Evolutionary conservation across 2,888 invertebrate genomes (phyloP).

Genomic region (Chalcosyrphus nemorum): DNA sequence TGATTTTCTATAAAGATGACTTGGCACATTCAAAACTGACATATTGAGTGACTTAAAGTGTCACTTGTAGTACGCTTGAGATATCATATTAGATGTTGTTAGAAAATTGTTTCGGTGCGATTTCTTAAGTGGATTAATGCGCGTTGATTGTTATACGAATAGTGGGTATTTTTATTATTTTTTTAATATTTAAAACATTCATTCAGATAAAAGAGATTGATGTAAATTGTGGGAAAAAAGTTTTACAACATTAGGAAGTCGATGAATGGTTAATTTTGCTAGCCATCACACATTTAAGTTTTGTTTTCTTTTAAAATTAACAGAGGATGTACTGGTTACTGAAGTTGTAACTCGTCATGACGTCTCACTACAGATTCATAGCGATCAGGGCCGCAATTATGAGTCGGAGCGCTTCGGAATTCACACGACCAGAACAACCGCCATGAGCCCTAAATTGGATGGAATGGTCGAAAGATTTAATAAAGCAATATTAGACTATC

Average conservation of each 20-base stretch:
- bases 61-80: conserved; percentile 6
- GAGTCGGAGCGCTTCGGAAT: too few species aligned
- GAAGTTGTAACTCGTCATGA: too few species aligned
- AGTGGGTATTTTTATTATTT: background rate
- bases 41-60: conserved; percentile 26
- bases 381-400: too few species aligned
- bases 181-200: background rate
- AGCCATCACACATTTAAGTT: too few species aligned
- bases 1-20: conserved; percentile 6
- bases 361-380: too few species aligned
- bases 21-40: conserved; percentile 21
- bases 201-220: background rate
- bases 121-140: conserved; percentile 4
- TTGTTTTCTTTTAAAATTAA: too few species aligned
- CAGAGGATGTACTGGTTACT: too few species aligned
- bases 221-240: background rate
- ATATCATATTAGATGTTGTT: background rate
- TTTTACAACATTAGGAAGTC: background rate
- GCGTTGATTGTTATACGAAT: background rate
- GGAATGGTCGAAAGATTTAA: too few species aligned
- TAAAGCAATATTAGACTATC: too few species aligned
- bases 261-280: background rate
- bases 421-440: too few species aligned
- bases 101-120: conserved; percentile 8
- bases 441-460: too few species aligned